phyloP scores from a whole-genome alignment of 1,140 invertebrate genomes.

The Leptinotarsa lineolata region DNA sequence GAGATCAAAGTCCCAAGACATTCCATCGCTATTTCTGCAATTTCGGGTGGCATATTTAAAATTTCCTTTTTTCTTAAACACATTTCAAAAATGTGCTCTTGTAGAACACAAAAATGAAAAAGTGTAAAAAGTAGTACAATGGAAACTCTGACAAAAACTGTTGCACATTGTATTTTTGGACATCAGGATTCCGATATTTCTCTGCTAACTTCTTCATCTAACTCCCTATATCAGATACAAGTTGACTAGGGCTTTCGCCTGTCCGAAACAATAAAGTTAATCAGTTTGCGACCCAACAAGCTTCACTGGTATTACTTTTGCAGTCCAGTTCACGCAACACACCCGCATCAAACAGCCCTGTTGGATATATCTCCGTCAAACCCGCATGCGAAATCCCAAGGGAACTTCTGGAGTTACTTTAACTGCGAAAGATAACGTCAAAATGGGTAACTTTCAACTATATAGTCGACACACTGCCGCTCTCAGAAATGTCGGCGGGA shows the following conservation, averaged over 20 bases:
- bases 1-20: no score
- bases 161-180: no score
- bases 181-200: no score
- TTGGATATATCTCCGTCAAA: background rate
- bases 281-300: conserved; percentile 4
- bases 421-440: background rate
- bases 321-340: background rate
- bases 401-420: background rate
- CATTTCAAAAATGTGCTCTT: no score
- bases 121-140: no score
- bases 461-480: background rate
- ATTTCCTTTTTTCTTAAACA: no score
- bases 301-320: background rate
- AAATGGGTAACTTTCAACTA: background rate
- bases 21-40: no score
- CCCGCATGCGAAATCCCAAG: background rate
- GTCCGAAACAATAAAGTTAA: background rate
- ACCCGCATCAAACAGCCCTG: background rate
- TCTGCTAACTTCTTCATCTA: background rate
- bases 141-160: no score
- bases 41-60: no score
- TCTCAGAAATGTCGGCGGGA: background rate
- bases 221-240: background rate
- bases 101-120: no score
- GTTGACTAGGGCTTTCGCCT: background rate